These are phyloP conservation scores for Chitala chitala DNA, from an alignment of 2,113 vertebrate genomes.

Conservation along the genomic window DNA sequence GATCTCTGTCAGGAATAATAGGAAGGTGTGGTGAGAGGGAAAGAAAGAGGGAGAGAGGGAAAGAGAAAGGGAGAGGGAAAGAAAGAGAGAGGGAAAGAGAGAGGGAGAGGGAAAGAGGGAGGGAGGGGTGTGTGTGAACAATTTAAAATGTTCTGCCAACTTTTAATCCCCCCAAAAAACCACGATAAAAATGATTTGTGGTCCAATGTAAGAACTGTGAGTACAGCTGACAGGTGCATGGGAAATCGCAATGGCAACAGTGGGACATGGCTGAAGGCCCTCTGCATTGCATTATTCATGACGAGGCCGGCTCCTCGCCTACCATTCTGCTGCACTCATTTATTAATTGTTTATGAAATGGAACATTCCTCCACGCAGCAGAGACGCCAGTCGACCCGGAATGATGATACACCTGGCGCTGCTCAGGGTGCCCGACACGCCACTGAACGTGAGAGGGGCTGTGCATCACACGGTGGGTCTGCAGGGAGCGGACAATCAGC, in stretches of 20 bases:
- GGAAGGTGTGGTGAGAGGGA: background rate
- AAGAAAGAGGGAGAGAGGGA: conserved; percentile 3
- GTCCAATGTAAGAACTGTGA: conserved; percentile 39
- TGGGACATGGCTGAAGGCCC: conserved; percentile 33
- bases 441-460: background rate
- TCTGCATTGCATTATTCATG: conserved; percentile 38
- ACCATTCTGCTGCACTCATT: conserved; percentile 39
- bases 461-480: too few relatives aligned
- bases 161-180: conserved; percentile 31
- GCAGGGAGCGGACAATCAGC: too few relatives aligned
- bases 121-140: background rate
- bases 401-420: background rate
- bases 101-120: background rate
- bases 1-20: background rate
- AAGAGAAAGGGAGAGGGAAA: background rate
- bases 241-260: conserved; percentile 46
- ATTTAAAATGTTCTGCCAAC: conserved; percentile 37
- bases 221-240: conserved; percentile 46
- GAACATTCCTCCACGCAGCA: background rate
- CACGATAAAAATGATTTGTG: conserved; percentile 36
- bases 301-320: conserved; percentile 40
- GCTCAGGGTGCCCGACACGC: background rate
- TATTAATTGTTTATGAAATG: conserved; percentile 55
- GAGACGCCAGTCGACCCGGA: background rate
- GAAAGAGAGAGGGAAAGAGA: background rate